A percentile compares a stretch with the other conserved stretches of the same genome.
Conservation (phyloP, 2,888 invertebrate genomes). For the Syritta pipiens region DNA sequence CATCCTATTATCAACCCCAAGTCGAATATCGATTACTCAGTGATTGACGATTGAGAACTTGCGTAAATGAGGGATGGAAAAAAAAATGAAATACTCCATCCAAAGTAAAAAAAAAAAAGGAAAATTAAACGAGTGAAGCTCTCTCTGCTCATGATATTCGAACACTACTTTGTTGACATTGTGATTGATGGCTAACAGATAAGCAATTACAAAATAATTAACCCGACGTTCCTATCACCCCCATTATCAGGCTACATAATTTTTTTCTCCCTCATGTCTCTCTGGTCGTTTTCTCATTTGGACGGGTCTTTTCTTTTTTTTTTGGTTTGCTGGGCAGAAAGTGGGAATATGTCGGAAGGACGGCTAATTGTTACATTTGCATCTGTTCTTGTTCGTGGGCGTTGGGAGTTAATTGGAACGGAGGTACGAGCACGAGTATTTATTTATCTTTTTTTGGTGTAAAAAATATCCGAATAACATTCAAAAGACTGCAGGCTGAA, state of each 20-base stretch:
- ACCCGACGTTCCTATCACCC: constrained; percentile 20
- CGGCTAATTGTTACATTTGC: too few relatives aligned
- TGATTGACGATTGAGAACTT: constrained; percentile 40
- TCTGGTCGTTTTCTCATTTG: constrained; percentile 37
- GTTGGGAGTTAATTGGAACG: too few relatives aligned
- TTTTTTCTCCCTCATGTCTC: too few relatives aligned
- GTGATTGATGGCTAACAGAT: constrained; percentile 56
- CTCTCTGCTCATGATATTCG: constrained; percentile 28
- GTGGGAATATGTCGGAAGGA: too few relatives aligned
- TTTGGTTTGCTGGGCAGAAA: too few relatives aligned
- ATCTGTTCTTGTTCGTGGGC: too few relatives aligned
- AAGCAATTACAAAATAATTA: constrained; percentile 66
- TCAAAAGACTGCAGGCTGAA: too few relatives aligned
- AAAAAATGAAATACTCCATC: neutral
- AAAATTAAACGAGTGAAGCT: constrained; percentile 8
- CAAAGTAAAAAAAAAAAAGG: too few relatives aligned
- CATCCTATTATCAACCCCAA: constrained; percentile 23
- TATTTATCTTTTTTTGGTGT: too few relatives aligned
- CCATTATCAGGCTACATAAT: neutral
- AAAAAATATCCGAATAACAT: too few relatives aligned
- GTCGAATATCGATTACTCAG: constrained; percentile 31
- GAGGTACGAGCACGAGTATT: too few relatives aligned
- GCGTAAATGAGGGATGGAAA: constrained; percentile 6
- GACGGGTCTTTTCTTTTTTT: too few relatives aligned
- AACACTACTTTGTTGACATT: constrained; percentile 32